Conservation (phyloP, 2,888 invertebrate genomes). For the Synanthedon andrenaeformis region DNA sequence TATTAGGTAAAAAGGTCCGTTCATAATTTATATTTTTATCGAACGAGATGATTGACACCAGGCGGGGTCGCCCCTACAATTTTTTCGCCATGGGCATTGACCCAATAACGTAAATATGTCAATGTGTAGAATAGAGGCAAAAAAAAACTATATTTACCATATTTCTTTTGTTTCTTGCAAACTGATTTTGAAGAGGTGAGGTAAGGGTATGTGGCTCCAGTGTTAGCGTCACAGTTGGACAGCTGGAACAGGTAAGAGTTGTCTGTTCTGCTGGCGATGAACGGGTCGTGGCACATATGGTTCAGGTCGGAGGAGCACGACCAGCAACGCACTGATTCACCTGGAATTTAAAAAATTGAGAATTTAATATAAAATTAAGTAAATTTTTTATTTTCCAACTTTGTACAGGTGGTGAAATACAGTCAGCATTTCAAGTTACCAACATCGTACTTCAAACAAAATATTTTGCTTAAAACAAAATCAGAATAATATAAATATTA, state of each 20-base stretch:
- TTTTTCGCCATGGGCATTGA: too few relatives aligned
- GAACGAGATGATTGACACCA: too few relatives aligned
- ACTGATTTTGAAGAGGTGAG: constrained; percentile 69
- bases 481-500: too few relatives aligned
- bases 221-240: constrained; percentile 61
- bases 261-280: constrained; percentile 69
- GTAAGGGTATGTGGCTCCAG: constrained; percentile 58
- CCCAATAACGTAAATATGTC: too few relatives aligned
- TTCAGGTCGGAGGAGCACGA: constrained; percentile 80
- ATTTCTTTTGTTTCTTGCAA: constrained; percentile 81
- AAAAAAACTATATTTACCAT: constrained; percentile 66
- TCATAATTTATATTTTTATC: too few relatives aligned
- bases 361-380: background rate
- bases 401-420: too few relatives aligned
- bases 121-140: too few relatives aligned
- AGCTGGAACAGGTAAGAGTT: constrained; percentile 53
- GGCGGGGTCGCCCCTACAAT: too few relatives aligned
- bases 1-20: too few relatives aligned
- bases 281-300: constrained; percentile 78
- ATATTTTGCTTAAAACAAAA: too few relatives aligned
- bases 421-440: too few relatives aligned
- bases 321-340: constrained; percentile 79
- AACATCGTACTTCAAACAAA: too few relatives aligned
- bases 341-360: constrained; percentile 48
- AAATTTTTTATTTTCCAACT: background rate